Conservation (phyloP, 2,888 invertebrate genomes). For the Muschampia staudingeri region DNA sequence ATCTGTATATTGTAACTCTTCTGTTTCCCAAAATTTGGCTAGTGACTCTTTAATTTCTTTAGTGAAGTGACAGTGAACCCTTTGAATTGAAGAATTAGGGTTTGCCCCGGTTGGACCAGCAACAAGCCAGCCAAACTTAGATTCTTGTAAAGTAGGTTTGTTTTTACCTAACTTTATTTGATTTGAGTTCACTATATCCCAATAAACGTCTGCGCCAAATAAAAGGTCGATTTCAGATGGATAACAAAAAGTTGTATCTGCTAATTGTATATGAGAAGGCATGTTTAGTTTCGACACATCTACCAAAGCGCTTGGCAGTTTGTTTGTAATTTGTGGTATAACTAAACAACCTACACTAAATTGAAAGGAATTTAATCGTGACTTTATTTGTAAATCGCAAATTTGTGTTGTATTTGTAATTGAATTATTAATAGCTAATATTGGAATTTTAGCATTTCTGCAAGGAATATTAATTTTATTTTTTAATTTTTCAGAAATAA, state of each 20-base stretch:
- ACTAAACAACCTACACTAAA: neutral
- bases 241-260: neutral
- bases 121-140: conserved; percentile 2
- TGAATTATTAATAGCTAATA: neutral
- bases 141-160: neutral
- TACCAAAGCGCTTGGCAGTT: neutral
- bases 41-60: neutral
- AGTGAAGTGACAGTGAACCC: neutral
- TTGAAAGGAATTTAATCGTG: neutral
- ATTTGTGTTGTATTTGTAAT: neutral
- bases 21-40: neutral
- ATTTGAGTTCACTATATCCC: neutral
- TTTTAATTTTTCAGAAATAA: neutral
- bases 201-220: neutral
- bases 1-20: neutral
- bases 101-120: neutral
- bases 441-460: neutral
- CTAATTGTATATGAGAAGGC: neutral
- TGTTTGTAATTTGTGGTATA: neutral
- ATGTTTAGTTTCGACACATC: neutral
- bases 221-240: neutral
- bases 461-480: neutral
- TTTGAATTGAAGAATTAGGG: neutral
- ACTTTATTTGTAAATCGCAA: neutral
- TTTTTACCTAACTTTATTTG: neutral